Evolutionary conservation across 2,113 vertebrate genomes (phyloP), one percentile per base, ranked within the genome.

Genomic region (Perognathus longimembris): DNA sequence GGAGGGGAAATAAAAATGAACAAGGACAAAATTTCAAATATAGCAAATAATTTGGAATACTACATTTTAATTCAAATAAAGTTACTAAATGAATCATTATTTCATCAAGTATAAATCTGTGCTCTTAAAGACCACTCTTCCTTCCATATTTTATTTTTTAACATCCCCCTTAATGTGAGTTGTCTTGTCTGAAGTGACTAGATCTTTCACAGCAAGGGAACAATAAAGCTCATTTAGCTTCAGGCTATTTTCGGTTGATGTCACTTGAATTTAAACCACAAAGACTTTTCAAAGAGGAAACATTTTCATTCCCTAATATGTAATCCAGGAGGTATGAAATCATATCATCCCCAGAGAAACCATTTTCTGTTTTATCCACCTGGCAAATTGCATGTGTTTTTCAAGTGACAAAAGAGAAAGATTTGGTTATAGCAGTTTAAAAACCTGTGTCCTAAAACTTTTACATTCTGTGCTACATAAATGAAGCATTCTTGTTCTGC

Each of bases 161-260:
- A 87, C 22, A 28, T 85, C 82, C 78, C 20, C 34, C 90, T 86
- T 86, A 54, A 94, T 87, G 54, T 30, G 32, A 74, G n/a, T 63
- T 80, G 12, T 90, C 59, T 88, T 92, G 91, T 92, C 74, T 70
- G 78, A 88, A 95, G 75, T 92, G 81, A 90, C 92, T 88, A 74
- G 69, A 88, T 82, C 74, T 69, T 34, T 88, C 38, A 92, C 93
- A 89, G 59, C 57, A 89, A 93, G 40, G 24, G 40, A 90, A 93
- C 45, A 96, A 88, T 92, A 96, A 94, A 95, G 89, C 70, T 78
- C 54, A 73, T 50, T 89, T 90, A 87, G 92, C 93, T 88, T 87
- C 59, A 59, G 95, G 95, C 85, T 95, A 76, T 96, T 97, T 96
- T 86, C 80, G 54, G 38, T 87, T 93, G 70, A 87, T 95, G 92